Conservation (phyloP, 2,888 invertebrate species). For the Tachystola acroxantha region DNA sequence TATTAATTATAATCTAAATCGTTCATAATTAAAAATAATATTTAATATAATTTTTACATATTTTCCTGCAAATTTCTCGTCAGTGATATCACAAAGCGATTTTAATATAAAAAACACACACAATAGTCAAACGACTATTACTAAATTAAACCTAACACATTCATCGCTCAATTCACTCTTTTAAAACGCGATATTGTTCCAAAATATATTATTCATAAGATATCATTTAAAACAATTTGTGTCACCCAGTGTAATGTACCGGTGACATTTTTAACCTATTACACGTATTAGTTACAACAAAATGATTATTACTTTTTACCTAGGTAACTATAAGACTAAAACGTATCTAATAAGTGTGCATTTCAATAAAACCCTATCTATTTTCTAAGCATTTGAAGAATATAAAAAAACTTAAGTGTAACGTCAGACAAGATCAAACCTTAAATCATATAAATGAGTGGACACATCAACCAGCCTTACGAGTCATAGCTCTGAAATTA, state of each 20-base stretch:
- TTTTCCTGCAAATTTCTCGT: conserved; percentile 30
- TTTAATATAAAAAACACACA: conserved; percentile 52
- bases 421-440: conserved; percentile 19
- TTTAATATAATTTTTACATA: conserved; percentile 29
- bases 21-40: conserved; percentile 20
- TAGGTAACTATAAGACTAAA: conserved; percentile 17
- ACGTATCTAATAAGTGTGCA: conserved; percentile 18
- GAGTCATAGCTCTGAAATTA: conserved; percentile 49
- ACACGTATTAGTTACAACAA: conserved; percentile 11
- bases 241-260: conserved; percentile 9
- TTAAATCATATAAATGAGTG: conserved; percentile 53
- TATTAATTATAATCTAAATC: conserved; percentile 20
- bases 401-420: conserved; percentile 17
- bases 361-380: conserved; percentile 19
- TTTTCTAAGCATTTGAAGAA: conserved; percentile 22
- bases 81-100: conserved; percentile 64
- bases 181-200: conserved; percentile 7
- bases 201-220: not conserved
- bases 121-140: conserved; percentile 47
- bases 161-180: conserved; percentile 16
- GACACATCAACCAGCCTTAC: conserved; percentile 71
- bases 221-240: conserved; percentile 5
- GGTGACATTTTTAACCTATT: conserved; percentile 5
- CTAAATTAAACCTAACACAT: conserved; percentile 30
- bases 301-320: conserved; percentile 9